Conservation (phyloP, 2,797 vertebrate species). For the Spinus pinus region DNA sequence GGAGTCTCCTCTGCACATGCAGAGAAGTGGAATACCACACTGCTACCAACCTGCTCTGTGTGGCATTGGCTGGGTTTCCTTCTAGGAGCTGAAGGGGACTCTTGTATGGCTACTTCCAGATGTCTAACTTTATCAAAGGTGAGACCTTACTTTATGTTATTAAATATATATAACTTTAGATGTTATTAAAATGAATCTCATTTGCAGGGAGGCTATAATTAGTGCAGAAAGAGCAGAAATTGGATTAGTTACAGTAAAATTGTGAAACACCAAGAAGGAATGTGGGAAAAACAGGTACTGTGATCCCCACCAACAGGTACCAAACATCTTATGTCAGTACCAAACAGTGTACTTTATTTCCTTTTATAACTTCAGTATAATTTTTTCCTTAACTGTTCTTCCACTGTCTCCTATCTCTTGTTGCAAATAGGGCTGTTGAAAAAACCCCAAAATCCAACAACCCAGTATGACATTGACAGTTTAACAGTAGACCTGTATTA, state of each 20-base stretch:
- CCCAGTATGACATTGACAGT: neutral
- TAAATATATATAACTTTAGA: neutral
- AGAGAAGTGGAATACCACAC: neutral
- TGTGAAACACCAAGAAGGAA: neutral
- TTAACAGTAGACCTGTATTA: neutral
- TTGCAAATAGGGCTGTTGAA: neutral
- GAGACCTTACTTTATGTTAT: neutral
- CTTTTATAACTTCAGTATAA: neutral
- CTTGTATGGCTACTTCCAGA: neutral
- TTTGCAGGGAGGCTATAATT: neutral
- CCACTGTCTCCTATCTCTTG: neutral
- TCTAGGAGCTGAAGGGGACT: neutral
- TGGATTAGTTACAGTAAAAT: neutral
- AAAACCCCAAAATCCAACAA: fast-evolving
- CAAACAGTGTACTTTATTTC: neutral
- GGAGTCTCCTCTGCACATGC: neutral
- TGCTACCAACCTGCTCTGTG: neutral
- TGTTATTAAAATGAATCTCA: neutral
- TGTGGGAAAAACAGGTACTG: neutral
- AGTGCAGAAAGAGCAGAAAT: neutral
- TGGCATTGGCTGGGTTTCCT: neutral
- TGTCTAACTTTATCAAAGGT: neutral
- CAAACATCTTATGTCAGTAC: neutral
- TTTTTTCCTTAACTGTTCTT: neutral
- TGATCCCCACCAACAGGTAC: neutral